Evolutionary conservation across 2,113 vertebrate genomes (phyloP), one percentile per base, ranked within the genome.

Genomic region (Clarias gariepinus): DNA sequence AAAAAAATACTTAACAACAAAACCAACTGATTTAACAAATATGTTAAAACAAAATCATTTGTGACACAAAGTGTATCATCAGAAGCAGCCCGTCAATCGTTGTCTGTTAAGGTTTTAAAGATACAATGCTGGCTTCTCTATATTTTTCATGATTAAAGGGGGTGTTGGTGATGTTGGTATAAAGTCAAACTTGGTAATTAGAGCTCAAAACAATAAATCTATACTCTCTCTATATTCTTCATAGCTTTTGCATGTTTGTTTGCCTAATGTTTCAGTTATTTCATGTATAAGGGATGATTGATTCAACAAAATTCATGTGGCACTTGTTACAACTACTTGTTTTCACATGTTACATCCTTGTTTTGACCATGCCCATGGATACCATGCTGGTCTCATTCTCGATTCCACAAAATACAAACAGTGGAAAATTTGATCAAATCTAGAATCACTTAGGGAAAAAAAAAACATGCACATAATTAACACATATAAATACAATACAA

Each of bases 1-100:
- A 95, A 96, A 97, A 94, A 90, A 83, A 93, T 95, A 96, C 95
- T 94, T 96, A 94, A 96, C 94, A 96, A 94, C 80, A 92, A 93
- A 94, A 95, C 21, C 69, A 63, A 86, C 66, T 69, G 95, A 94
- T 30, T 79, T 93, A 93, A 94, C 93, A 91, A 94, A 95, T 47
- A 78, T 25, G 52, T 83, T 63, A 25, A 74, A 82, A 84, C 79
- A 71, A 79, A 83, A 81, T 74, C 47, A 33, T 85, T 79, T 36
- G 28, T 81, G 86, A 88, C 84, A 80, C 79, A 85, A 85, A 81
- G 74, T 83, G 81, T 83, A 74, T 87, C 68, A 80, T 87, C 79
- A 83, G 81, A 87, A 77, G 83, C 88, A 85, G 86, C 73, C 83
- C 28, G 73, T 63, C 55, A 82, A 82, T 83, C 76, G 33, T 57